These are phyloP conservation scores for Psilopsiagon aymara DNA, from an alignment of 2,113 vertebrate species.

Conservation along the genomic window DNA sequence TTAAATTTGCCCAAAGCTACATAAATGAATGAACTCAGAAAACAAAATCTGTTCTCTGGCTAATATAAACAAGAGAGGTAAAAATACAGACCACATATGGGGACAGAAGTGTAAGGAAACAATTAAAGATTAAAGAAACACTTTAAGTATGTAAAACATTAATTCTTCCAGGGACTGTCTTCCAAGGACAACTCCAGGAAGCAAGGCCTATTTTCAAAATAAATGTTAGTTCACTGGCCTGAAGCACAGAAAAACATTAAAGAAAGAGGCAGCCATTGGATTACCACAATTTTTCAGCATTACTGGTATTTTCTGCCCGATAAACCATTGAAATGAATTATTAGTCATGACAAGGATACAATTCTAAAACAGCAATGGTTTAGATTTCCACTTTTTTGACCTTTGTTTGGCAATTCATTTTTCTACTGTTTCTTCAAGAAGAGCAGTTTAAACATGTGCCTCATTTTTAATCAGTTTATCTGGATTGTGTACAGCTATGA, in stretches of 20 bases:
- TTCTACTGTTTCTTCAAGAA: neutral
- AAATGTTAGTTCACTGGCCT: slow-evolving; percentile 38
- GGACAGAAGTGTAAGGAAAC: slow-evolving; percentile 33
- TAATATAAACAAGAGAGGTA: slow-evolving; percentile 48
- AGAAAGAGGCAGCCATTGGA: neutral
- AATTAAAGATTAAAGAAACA: slow-evolving; percentile 58
- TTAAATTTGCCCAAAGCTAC: slow-evolving; percentile 29
- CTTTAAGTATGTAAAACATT: slow-evolving; percentile 26
- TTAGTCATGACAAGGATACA: neutral
- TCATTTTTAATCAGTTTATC: neutral
- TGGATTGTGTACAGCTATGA: neutral
- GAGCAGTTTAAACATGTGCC: neutral
- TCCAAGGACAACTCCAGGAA: slow-evolving; percentile 61
- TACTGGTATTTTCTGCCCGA: neutral
- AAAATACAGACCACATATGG: slow-evolving; percentile 24
- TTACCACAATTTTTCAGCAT: neutral
- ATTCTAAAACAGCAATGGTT: neutral
- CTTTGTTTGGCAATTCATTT: neutral
- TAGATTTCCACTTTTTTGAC: neutral
- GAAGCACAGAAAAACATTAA: slow-evolving; percentile 24
- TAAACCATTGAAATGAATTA: neutral
- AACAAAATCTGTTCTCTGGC: slow-evolving; percentile 6
- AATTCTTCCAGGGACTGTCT: slow-evolving; percentile 53
- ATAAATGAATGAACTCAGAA: slow-evolving; percentile 22
- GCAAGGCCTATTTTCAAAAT: slow-evolving; percentile 46